Evolutionary conservation across 2,113 vertebrate species (phyloP), one percentile per base, ranked within the genome.

Genomic region (Columba livia): DNA sequence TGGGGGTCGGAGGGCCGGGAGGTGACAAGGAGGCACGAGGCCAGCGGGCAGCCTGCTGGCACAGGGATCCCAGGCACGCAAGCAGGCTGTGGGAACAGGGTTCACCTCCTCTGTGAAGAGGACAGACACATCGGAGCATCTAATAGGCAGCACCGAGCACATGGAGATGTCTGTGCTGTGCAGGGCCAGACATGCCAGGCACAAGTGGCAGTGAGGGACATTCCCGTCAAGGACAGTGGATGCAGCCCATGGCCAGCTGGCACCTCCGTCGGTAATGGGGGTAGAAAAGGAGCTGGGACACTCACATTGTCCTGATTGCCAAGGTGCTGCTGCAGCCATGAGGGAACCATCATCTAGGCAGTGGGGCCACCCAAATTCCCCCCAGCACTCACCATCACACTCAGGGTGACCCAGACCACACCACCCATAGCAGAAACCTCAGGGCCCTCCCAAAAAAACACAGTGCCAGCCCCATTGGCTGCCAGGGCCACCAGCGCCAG

Each of bases 11-110:
- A 50, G 2, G 8, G 7, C 3, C 5, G 1, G 38, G 20, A 86
- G 78, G 42, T 75, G n/a, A 65, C 36, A 50, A 47, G 51, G 65
- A 66, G 21, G 15, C 71, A 57, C 6, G 13, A 34, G 40, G 20
- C 6, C n/a, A 53, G 26, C 0, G 5, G 51, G 24, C 13, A 66
- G 15, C 13, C 28, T 26, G 16, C 6, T 36, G 12, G 0, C 53
- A 79, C 14, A 26, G 47, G 61, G 57, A 91, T 20, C 36, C 15
- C 66, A 42, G 31, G 16, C 48, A 18, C 5, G 24, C 5, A n/a
- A n/a, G n/a, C n/a, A n/a, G n/a, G n/a, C n/a, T n/a, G n/a, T n/a
- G n/a, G n/a, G n/a, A n/a, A n/a, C n/a, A n/a, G n/a, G n/a, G n/a
- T n/a, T n/a, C n/a, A n/a, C n/a, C n/a, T n/a, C n/a, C n/a, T n/a